Percentiles rank a stretch among this genome's conserved stretches.
These are phyloP conservation scores for Camelus dromedarius DNA, from an alignment of 2,113 vertebrate genomes.

Conservation along the genomic window DNA sequence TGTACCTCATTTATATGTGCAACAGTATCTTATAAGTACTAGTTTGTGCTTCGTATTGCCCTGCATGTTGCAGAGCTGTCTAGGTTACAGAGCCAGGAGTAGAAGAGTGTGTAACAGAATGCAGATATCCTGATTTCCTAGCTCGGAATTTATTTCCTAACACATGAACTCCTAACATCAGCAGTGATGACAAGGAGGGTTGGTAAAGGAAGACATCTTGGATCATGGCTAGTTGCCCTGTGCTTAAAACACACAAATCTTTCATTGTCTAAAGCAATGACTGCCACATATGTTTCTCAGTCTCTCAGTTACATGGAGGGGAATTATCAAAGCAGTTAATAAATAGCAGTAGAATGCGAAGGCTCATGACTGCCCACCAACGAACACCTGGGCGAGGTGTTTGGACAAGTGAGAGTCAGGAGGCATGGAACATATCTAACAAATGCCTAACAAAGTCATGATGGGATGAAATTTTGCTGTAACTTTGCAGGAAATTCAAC, in stretches of 20 bases:
- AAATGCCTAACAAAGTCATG: neutral
- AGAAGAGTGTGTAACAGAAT: neutral
- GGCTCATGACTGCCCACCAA: neutral
- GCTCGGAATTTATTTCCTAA: neutral
- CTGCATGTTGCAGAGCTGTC: neutral
- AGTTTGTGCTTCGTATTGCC: neutral
- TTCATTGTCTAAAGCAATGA: neutral
- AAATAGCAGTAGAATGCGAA: neutral
- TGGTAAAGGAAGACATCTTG: neutral
- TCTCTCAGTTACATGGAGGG: neutral
- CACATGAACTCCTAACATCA: neutral
- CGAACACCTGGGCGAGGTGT: neutral
- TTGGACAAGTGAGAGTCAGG: neutral
- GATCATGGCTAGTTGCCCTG: neutral
- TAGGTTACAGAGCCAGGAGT: neutral
- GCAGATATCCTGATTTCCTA: neutral
- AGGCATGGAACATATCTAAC: neutral
- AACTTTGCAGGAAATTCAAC: neutral
- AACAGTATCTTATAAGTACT: neutral
- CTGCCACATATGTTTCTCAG: neutral
- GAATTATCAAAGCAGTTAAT: neutral
- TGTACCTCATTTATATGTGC: neutral
- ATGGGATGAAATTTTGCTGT: neutral
- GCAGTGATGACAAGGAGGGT: neutral
- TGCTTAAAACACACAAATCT: neutral